Base-by-base conservation (phyloP, 1,140 invertebrate genomes). In the Drosophila fuyamai region DNA sequence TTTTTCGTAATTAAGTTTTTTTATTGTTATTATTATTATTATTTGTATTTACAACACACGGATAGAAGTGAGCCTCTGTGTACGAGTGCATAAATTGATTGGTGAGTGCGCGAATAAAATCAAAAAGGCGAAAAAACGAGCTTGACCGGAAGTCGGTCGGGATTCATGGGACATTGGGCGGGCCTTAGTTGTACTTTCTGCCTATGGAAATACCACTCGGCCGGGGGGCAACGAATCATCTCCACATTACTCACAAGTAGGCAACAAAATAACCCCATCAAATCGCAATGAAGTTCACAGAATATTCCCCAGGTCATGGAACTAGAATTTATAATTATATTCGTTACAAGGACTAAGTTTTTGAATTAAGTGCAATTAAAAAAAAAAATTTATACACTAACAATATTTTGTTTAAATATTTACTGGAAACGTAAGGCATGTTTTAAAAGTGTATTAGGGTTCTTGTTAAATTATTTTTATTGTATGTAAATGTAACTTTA, bases 1-100 rank as follows among this genome's bases (percentile, higher is more conserved):
- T 65, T 88, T 88, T 88, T 79, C 73, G 70, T 76, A 82, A 85
- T 85, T 85, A 88, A 76, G 41, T 85, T 85, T 77, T 84, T 65
- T 67, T 71, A 36, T 51, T 51, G n/a, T 67, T 82, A 66, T 61
- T 79, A 57, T 60, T 83, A 41, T 57, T 80, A 66, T 74, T 61
- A 66, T 60, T 84, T 67, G 48, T 75, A 68, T 60, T 85, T 72
- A 76, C 75, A 86, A 81, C 57, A 65, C 59, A 50, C 53, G 43
- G 35, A 58, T 73, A 62, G 36, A 46, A 53, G 77, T 70, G 53
- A 57, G 48, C 50, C 16, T 48, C 35, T 43, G 44, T 57, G 36
- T 48, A 12, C 16, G 51, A 36, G 35, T 47, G 40, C 40, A 75
- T 74, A 66, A 58, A 58, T 79, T 53, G 57, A 44, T 72, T 66